These are phyloP conservation scores for Drosophila novamexicana DNA, from an alignment of 1,140 invertebrate genomes.

Conservation along the genomic window DNA sequence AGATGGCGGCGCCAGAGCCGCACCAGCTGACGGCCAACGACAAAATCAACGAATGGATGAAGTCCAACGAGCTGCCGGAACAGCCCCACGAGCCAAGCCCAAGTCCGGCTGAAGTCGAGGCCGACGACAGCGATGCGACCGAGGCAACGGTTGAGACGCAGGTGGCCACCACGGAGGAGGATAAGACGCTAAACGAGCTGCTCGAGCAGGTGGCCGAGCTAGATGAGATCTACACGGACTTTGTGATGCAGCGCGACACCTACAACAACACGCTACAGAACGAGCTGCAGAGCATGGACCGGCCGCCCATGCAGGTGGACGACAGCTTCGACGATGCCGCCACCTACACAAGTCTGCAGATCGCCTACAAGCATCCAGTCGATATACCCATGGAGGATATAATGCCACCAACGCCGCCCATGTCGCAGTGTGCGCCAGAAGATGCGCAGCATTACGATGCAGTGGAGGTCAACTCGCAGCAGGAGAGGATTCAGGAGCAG, in stretches of 20 bases:
- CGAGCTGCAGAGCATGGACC: constrained; percentile 69
- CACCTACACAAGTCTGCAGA: constrained; percentile 92
- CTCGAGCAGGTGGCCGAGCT: constrained; percentile 90
- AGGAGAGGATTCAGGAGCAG: constrained; percentile 57
- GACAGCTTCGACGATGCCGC: constrained; percentile 89
- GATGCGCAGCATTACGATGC: constrained; percentile 76
- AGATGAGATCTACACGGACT: constrained; percentile 91
- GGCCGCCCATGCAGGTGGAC: constrained; percentile 85
- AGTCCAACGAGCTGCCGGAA: constrained; percentile 67
- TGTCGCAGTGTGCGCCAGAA: constrained; percentile 68
- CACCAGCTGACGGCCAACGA: constrained; percentile 55
- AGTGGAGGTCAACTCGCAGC: constrained; percentile 61
- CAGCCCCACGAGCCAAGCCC: constrained; percentile 48
- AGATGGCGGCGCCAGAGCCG: constrained; percentile 37
- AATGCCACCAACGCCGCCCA: constrained; percentile 74
- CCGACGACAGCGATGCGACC: constrained; percentile 37
- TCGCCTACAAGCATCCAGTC: constrained; percentile 94
- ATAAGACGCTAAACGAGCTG: constrained; percentile 88
- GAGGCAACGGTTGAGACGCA: constrained; percentile 39
- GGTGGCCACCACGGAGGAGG: constrained; percentile 72
- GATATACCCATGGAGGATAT: constrained; percentile 85
- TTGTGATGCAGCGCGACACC: constrained; percentile 86
- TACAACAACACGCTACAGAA: constrained; percentile 80
- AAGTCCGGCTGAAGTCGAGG: constrained; percentile 9
- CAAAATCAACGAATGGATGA: constrained; percentile 82